These are phyloP conservation scores for Pegoplata infirma DNA, from an alignment of 2,888 invertebrate genomes.

Conservation along the genomic window DNA sequence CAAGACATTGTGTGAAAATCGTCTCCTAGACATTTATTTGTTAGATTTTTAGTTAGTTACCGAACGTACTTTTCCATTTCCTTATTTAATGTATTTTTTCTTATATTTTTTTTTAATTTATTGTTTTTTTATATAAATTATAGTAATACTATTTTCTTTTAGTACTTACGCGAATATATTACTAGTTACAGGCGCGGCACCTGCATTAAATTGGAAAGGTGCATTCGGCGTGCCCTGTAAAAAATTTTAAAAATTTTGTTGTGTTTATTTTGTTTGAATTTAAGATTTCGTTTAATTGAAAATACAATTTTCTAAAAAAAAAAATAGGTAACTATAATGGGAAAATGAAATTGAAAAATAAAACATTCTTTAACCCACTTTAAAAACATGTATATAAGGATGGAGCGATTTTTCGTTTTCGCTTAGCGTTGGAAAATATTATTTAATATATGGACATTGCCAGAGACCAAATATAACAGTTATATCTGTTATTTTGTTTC, in stretches of 20 bases:
- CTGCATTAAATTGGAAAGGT: constrained; percentile 78
- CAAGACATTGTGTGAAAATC: neutral
- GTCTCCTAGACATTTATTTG: neutral
- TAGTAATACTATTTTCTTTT: constrained; percentile 2
- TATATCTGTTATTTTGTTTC: no score
- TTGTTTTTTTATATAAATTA: no score
- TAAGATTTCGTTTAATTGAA: constrained; percentile 7
- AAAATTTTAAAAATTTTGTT: constrained; percentile 61
- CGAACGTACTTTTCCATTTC: constrained; percentile 55
- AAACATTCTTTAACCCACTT: neutral
- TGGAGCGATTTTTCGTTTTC: no score
- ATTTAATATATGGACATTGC: no score
- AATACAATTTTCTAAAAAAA: constrained; percentile 4
- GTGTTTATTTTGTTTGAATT: constrained; percentile 14
- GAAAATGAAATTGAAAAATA: neutral
- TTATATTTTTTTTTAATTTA: constrained; percentile 6
- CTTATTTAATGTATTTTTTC: constrained; percentile 15
- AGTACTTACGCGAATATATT: constrained; percentile 78
- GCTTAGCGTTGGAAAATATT: no score
- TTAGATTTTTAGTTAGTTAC: constrained; percentile 38
- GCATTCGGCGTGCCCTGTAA: constrained; percentile 77
- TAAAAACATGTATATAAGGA: no score
- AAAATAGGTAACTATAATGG: no score
- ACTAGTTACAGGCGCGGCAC: constrained; percentile 72
- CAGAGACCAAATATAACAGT: no score